Evolutionary conservation across 2,797 vertebrate genomes (phyloP).

Genomic region (Falco columbarius): DNA sequence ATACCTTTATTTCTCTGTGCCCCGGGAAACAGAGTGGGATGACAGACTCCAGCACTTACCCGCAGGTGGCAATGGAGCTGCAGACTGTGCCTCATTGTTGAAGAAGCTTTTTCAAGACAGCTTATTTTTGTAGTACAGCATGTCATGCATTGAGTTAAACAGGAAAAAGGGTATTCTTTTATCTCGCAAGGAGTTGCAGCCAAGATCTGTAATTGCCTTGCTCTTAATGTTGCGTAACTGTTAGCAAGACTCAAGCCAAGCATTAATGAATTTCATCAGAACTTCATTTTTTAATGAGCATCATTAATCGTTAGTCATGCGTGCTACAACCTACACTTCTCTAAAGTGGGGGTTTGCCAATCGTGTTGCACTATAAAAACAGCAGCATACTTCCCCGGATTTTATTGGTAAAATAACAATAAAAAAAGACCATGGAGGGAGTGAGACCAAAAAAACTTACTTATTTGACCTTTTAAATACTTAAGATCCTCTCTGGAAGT

Average conservation of each 20-base stretch:
- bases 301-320: conserved; percentile 73
- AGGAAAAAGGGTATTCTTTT: conserved; percentile 55
- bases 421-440: background rate
- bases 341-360: conserved; percentile 52
- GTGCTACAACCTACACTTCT: conserved; percentile 54
- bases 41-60: conserved; percentile 2
- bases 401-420: conserved; percentile 16
- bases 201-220: conserved; percentile 75
- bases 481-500: background rate
- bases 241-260: conserved; percentile 72
- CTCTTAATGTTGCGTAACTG: conserved; percentile 77
- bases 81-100: background rate
- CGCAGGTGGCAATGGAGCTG: conserved; percentile 60
- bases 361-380: conserved; percentile 35
- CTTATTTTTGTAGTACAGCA: background rate
- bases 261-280: conserved; percentile 77
- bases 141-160: conserved; percentile 29
- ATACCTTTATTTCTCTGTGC: background rate
- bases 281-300: conserved; percentile 76
- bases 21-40: background rate
- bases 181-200: conserved; percentile 61
- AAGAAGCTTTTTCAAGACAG: background rate
- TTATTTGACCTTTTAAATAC: conserved; percentile 7
- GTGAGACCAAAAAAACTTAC: background rate
- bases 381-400: conserved; percentile 22